These are phyloP conservation scores for Poicephalus meyeri DNA, from an alignment of 2,113 vertebrate species.

Conservation along the genomic window DNA sequence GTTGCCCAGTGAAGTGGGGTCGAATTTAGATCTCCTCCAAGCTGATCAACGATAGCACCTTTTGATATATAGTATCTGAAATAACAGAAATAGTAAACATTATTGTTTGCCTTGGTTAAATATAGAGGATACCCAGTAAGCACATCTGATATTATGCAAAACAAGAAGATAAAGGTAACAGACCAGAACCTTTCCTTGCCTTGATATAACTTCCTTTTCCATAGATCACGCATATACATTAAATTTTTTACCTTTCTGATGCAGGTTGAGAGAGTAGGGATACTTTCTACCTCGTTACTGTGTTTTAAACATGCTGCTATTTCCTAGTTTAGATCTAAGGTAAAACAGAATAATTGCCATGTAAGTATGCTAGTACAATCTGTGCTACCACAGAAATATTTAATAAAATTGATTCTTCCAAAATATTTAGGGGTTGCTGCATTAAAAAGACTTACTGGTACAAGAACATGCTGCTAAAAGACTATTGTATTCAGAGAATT, in stretches of 20 bases:
- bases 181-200: neutral
- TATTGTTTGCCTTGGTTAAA: constrained; percentile 9
- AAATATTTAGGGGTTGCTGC: neutral
- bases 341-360: neutral
- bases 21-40: constrained; percentile 98
- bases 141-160: neutral
- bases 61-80: constrained; percentile 98
- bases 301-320: neutral
- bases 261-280: neutral
- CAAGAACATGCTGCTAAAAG: neutral
- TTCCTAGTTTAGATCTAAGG: neutral
- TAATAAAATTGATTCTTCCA: neutral
- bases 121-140: neutral
- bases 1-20: constrained; percentile 99
- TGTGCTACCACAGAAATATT: neutral
- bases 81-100: constrained; percentile 26
- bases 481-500: neutral
- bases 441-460: neutral
- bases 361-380: neutral
- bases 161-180: neutral
- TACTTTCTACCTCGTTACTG: neutral
- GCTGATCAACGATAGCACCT: constrained; percentile 95
- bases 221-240: neutral
- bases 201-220: neutral
- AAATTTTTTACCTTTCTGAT: neutral